Evolutionary conservation across 2,888 invertebrate species (phyloP).

Genomic region (Stenchaetothrips biformis): DNA sequence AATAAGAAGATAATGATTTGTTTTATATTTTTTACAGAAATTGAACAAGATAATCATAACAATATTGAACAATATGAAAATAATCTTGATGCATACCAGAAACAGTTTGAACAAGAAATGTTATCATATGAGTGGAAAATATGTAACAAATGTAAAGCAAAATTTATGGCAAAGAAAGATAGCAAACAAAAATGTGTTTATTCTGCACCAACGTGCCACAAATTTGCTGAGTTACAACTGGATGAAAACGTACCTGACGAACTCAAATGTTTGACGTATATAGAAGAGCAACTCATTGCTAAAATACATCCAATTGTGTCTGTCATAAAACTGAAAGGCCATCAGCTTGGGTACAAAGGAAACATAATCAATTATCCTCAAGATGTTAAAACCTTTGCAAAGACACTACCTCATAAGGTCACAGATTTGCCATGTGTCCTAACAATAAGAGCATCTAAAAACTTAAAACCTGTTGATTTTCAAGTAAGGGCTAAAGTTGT

Average conservation of each 20-base stretch:
- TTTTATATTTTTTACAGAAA: background rate
- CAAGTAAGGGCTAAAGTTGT: background rate
- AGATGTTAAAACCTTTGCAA: background rate
- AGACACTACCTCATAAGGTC: background rate
- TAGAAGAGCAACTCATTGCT: slow-evolving; percentile 2
- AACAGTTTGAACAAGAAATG: slow-evolving; percentile 5
- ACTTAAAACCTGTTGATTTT: background rate
- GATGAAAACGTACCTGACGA: background rate
- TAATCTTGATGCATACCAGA: background rate
- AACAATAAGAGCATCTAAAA: background rate
- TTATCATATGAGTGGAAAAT: background rate
- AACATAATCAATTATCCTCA: background rate
- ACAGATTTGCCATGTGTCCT: background rate
- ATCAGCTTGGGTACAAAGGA: background rate
- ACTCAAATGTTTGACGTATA: background rate
- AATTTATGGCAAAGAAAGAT: background rate
- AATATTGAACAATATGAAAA: background rate
- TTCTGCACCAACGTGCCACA: background rate
- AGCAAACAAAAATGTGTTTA: background rate
- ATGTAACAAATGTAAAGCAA: background rate
- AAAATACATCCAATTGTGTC: background rate
- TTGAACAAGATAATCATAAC: background rate
- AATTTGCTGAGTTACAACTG: background rate
- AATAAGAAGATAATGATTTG: background rate
- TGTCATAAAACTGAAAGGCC: background rate